Evolutionary conservation across 2,888 invertebrate genomes (phyloP).

Genomic region (Halocaridina rubra): DNA sequence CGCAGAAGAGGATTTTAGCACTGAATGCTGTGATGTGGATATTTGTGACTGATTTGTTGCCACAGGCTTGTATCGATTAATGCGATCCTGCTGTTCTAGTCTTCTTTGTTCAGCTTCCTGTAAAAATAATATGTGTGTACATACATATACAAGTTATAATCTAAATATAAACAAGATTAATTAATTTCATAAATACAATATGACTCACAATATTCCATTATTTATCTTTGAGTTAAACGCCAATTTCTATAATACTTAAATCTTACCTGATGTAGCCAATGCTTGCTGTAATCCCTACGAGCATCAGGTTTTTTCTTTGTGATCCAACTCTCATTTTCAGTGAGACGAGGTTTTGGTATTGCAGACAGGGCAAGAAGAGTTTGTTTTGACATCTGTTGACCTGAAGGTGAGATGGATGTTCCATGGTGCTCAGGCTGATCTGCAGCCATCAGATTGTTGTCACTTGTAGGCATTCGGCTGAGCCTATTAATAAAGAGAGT

Average conservation of each 20-base stretch:
- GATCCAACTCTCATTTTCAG: conserved; percentile 79
- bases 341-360: conserved; percentile 81
- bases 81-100: conserved; percentile 55
- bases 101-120: conserved; percentile 63
- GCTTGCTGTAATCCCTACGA: conserved; percentile 59
- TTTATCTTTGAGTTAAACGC: too few species aligned
- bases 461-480: conserved; percentile 40
- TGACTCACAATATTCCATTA: too few species aligned
- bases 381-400: conserved; percentile 52
- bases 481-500: too few species aligned
- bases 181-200: too few species aligned
- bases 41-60: conserved; percentile 1
- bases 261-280: conserved; percentile 62
- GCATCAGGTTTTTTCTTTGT: conserved; percentile 73
- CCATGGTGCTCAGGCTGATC: neutral
- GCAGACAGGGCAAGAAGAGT: conserved; percentile 74
- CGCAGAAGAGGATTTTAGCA: neutral
- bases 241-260: neutral
- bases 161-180: too few species aligned
- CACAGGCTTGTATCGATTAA: conserved; percentile 21
- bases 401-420: conserved; percentile 4
- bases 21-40: neutral
- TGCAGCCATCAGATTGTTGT: neutral
- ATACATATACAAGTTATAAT: too few species aligned
- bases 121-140: too few species aligned